phyloP scores from a whole-genome alignment of 1,140 invertebrate genomes.

The Eumaeus atala region DNA sequence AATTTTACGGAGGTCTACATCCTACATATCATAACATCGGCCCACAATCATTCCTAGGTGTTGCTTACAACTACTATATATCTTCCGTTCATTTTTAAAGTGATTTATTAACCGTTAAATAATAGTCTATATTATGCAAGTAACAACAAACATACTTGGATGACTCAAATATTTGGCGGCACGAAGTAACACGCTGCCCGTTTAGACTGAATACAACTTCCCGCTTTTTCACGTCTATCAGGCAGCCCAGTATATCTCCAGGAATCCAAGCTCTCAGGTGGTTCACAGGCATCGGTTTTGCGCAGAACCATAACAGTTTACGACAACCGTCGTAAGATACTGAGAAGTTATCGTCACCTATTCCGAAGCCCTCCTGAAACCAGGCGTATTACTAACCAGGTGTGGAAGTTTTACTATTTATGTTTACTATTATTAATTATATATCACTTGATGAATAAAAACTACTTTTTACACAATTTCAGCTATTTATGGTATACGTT shows the following conservation, averaged over 20 bases:
- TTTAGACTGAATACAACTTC: constrained; percentile 90
- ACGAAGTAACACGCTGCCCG: constrained; percentile 81
- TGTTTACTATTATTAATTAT: too few relatives aligned
- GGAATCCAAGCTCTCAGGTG: constrained; percentile 83
- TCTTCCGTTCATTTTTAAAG: too few relatives aligned
- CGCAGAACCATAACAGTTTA: constrained; percentile 91
- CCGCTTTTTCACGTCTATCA: constrained; percentile 83
- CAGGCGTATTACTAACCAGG: too few relatives aligned
- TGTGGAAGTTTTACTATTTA: too few relatives aligned
- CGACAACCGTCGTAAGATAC: constrained; percentile 95
- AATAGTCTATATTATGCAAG: constrained; percentile 5
- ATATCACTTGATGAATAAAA: too few relatives aligned
- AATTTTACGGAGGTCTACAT: too few relatives aligned
- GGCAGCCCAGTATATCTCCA: constrained; percentile 89
- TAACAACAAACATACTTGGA: constrained; percentile 77
- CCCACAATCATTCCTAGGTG: too few relatives aligned
- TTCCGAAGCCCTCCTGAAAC: constrained; percentile 92
- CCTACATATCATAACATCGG: too few relatives aligned
- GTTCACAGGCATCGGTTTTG: constrained; percentile 79
- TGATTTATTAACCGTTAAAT: too few relatives aligned
- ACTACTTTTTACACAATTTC: too few relatives aligned
- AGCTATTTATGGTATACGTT: too few relatives aligned
- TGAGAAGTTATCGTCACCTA: constrained; percentile 93
- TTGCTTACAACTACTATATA: too few relatives aligned
- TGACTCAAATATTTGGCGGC: constrained; percentile 84